A percentile compares a stretch with the other conserved stretches of the same genome.
These are phyloP conservation scores for Hepsetus odoe DNA, from an alignment of 2,113 vertebrate species.

Conservation along the genomic window DNA sequence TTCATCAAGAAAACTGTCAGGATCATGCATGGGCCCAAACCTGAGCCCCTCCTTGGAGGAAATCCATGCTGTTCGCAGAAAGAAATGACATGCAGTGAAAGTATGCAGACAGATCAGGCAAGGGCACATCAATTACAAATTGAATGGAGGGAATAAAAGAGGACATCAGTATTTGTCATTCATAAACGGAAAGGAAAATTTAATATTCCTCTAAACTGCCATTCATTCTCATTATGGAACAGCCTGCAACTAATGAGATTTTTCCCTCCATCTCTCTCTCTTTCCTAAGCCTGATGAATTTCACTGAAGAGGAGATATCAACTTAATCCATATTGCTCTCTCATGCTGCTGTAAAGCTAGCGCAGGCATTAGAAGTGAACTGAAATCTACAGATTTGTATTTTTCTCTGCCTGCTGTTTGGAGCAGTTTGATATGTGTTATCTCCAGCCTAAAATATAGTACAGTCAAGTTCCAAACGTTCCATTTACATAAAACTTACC, in stretches of 20 bases:
- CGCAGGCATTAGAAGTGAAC: not conserved
- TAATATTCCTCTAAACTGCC: slow-evolving; percentile 49
- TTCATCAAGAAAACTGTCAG: not conserved
- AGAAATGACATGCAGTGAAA: slow-evolving; percentile 6
- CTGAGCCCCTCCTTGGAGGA: not conserved
- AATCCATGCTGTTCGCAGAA: not conserved
- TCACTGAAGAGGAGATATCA: slow-evolving; percentile 31
- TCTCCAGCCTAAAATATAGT: not conserved
- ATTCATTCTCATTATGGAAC: slow-evolving; percentile 56
- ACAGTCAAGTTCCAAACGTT: not conserved
- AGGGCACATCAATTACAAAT: slow-evolving; percentile 10
- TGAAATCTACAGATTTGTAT: not conserved
- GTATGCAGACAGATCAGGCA: not conserved
- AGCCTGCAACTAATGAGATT: slow-evolving; percentile 56
- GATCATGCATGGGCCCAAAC: not conserved
- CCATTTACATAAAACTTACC: too few relatives aligned
- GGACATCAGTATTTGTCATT: slow-evolving; percentile 37
- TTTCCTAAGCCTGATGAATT: slow-evolving; percentile 38
- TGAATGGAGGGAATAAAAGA: not conserved
- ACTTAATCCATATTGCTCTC: slow-evolving; percentile 28
- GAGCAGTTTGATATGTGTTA: not conserved
- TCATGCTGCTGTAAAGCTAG: not conserved
- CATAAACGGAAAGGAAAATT: slow-evolving; percentile 39
- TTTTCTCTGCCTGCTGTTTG: slow-evolving; percentile 20
- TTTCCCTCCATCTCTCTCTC: slow-evolving; percentile 22